Evolutionary conservation across 2,113 vertebrate genomes (phyloP), one percentile per base, ranked within the genome.

Genomic region (Tupaia tana): DNA sequence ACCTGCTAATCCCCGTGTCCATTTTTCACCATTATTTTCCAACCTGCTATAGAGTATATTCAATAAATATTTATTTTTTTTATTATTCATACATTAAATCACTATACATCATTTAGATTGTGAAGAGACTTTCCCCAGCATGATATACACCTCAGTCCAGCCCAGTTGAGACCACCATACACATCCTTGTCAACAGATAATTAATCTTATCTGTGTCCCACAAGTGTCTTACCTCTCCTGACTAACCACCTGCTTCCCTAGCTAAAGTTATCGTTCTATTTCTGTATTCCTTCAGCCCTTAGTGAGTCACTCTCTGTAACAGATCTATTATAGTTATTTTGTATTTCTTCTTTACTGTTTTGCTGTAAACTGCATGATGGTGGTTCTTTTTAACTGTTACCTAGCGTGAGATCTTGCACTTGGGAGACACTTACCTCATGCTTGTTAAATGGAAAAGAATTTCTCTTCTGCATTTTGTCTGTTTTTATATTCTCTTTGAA

Each of bases 391-490:
- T 54, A 84, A 67, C 9, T 11, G 67, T 58, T 52, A 69, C 56
- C 73, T 64, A 43, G 56, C 25, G 10, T 7, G 64, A 64, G 31
- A 31, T 69, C 14, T 84, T 84, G 74, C 7, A 29, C 61, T 71
- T 90, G 43, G 19, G 52, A 85, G 77, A 16, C 54, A 31, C 73
- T 88, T 56, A 71, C 0, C 70, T 70, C 20, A 13, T 80, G 71
- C 66, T 90, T 87, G 58, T 78, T 90, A 73, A 88, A 29, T 27
- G 70, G 22, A 82, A 77, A 93, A 86, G 19, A 81, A 82, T 81
- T 73, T 85, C 27, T 81, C 69, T 86, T 89, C 52, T 90, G 27
- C 9, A 3, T 90, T 90, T 66, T 93, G 2, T 67, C 29, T 7
- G 7, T 11, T 86, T 92, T 88, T 86, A 6, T 89, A 27, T 66